phyloP scores from a whole-genome alignment of 2,797 vertebrate species.

The Alectoris magna region DNA sequence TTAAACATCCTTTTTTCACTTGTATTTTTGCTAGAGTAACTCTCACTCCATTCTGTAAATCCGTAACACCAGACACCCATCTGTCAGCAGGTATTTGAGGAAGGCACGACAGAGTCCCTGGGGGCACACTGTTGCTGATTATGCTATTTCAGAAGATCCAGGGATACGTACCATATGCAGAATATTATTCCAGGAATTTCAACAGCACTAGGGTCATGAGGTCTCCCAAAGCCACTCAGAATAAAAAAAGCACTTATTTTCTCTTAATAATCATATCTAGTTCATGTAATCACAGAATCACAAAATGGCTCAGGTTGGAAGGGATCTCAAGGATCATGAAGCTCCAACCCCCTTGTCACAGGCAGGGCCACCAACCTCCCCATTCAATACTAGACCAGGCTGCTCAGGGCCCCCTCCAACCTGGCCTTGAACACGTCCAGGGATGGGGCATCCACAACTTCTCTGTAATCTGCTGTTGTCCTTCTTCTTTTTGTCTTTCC shows the following conservation, averaged over 20 bases:
- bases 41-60: not conserved
- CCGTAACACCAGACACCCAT: not conserved
- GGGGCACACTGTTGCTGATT: not conserved
- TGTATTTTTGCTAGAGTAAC: not conserved
- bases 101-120: not conserved
- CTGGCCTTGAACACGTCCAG: too few species aligned
- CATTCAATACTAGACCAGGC: too few species aligned
- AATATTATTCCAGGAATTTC: not conserved
- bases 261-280: not conserved
- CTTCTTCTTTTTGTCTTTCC: constrained; percentile 20
- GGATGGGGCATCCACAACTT: too few species aligned
- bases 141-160: not conserved
- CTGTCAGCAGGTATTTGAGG: not conserved
- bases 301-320: too few species aligned
- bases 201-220: not conserved
- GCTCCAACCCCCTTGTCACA: too few species aligned
- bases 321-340: too few species aligned
- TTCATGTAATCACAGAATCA: not conserved
- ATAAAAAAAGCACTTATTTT: not conserved
- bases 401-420: too few species aligned
- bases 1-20: not conserved
- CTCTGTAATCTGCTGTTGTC: not conserved
- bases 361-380: too few species aligned
- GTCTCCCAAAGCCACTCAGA: not conserved
- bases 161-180: not conserved